Evolutionary conservation across 2,113 vertebrate genomes (phyloP).

Genomic region (Mola mola): DNA sequence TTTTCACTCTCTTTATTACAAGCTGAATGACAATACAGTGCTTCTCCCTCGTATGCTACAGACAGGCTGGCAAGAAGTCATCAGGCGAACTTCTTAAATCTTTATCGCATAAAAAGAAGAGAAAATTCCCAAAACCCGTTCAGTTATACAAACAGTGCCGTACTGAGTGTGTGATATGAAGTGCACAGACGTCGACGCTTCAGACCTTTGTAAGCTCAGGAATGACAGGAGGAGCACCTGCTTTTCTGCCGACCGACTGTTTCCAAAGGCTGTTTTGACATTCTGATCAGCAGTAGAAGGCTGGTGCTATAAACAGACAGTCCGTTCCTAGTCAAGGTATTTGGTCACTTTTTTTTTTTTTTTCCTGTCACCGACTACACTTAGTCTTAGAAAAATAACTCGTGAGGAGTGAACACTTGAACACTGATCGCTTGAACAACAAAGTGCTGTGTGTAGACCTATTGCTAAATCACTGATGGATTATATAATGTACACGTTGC

Average conservation of each 20-base stretch:
- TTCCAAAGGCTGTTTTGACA: constrained; percentile 73
- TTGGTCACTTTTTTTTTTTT: constrained; percentile 78
- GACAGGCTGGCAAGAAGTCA: constrained; percentile 86
- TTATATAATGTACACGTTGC: constrained; percentile 51
- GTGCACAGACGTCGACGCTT: constrained; percentile 62
- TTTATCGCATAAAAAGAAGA: constrained; percentile 76
- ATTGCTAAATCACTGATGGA: constrained; percentile 60
- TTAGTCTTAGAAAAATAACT: constrained; percentile 74
- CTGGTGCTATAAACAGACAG: constrained; percentile 75
- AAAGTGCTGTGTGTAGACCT: constrained; percentile 80
- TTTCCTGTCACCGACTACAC: constrained; percentile 59
- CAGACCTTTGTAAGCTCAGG: constrained; percentile 64
- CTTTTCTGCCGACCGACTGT: constrained; percentile 70
- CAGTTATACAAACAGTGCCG: constrained; percentile 78
- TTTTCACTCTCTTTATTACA: constrained; percentile 88
- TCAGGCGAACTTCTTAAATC: constrained; percentile 85
- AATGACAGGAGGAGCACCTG: constrained; percentile 66
- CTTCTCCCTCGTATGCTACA: constrained; percentile 84
- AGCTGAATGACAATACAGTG: constrained; percentile 85
- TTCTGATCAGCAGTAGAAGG: constrained; percentile 76
- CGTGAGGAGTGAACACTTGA: constrained; percentile 65
- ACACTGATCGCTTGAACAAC: constrained; percentile 60
- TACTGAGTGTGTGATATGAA: constrained; percentile 69
- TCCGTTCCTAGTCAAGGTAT: constrained; percentile 75
- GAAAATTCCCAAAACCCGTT: constrained; percentile 80